Conservation (phyloP, 2,888 invertebrate species). For the Dryobota labecula region DNA sequence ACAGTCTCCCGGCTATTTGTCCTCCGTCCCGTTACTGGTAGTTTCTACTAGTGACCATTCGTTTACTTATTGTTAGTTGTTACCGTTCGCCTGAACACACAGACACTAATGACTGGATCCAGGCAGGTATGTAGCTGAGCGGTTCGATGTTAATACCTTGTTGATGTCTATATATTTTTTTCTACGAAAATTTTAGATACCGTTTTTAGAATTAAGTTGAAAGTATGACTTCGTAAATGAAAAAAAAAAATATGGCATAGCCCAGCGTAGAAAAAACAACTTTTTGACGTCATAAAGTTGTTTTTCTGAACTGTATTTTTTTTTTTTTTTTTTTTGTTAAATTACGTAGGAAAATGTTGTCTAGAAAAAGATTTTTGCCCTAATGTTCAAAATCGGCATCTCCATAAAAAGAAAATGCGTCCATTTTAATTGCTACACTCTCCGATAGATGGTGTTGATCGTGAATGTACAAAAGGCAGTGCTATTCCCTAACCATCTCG, state of each 20-base stretch:
- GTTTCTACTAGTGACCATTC: constrained; percentile 3
- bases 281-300: background rate
- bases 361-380: background rate
- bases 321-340: no score
- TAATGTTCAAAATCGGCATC: background rate
- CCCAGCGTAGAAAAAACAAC: background rate
- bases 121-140: constrained; percentile 12
- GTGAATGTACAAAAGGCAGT: background rate
- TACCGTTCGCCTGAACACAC: constrained; percentile 49
- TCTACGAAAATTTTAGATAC: background rate
- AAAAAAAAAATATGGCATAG: background rate
- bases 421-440: background rate
- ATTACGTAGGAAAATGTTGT: no score
- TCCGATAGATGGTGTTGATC: background rate
- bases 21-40: constrained; percentile 63
- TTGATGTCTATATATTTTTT: no score
- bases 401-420: background rate
- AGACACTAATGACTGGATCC: constrained; percentile 23
- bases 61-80: constrained; percentile 73
- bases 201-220: no score
- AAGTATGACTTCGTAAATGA: background rate
- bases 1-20: constrained; percentile 57
- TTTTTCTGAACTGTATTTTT: no score
- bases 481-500: no score
- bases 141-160: no score